phyloP scores from a whole-genome alignment of 2,797 vertebrate genomes.

The Tympanoctomys barrerae region DNA sequence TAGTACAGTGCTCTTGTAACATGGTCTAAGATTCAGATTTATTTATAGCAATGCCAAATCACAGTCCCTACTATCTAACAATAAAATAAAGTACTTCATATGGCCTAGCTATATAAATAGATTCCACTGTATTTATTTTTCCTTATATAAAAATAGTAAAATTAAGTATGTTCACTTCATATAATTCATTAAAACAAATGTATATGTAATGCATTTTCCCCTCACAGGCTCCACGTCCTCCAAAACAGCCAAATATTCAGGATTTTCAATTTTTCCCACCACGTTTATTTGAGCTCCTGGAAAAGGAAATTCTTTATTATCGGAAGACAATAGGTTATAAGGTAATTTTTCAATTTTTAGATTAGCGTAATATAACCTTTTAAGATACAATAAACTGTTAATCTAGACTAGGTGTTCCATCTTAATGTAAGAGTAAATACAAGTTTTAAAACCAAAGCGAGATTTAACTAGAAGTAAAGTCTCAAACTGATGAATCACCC shows the following conservation, averaged over 20 bases:
- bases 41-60: neutral
- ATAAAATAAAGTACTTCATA: conserved; percentile 10
- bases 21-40: conserved; percentile 49
- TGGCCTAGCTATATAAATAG: neutral
- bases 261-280: conserved; percentile 95
- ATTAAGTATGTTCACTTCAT: conserved; percentile 17
- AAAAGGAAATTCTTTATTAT: conserved; percentile 94
- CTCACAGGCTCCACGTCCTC: conserved; percentile 92
- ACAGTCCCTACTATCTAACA: conserved; percentile 39
- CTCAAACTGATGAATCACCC: neutral
- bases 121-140: conserved; percentile 61
- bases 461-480: conserved; percentile 51
- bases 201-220: conserved; percentile 39
- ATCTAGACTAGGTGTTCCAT: conserved; percentile 20
- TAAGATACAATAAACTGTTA: conserved; percentile 52
- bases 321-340: conserved; percentile 95
- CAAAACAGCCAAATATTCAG: conserved; percentile 94
- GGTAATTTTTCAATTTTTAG: conserved; percentile 84
- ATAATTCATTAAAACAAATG: conserved; percentile 36
- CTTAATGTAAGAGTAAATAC: conserved; percentile 60
- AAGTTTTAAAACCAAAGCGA: conserved; percentile 66
- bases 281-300: conserved; percentile 93
- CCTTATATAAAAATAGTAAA: conserved; percentile 47
- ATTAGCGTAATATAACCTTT: conserved; percentile 45
- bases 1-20: neutral